Evolutionary conservation across 2,888 invertebrate genomes (phyloP), one percentile per base, ranked within the genome.

Genomic region (Epsilonema sp.): DNA sequence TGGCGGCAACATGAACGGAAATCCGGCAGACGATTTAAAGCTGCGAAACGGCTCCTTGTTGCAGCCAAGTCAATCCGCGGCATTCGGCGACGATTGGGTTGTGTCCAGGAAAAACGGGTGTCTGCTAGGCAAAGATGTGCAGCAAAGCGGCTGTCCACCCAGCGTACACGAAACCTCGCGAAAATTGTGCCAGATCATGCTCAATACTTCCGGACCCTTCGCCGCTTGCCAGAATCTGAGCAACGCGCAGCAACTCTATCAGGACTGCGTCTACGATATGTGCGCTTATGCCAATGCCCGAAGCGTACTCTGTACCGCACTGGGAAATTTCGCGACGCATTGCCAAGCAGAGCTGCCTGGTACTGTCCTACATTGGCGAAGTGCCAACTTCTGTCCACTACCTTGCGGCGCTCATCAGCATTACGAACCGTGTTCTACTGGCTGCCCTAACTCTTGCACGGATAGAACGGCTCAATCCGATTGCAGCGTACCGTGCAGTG

Each of bases 361-460:
- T 13, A 23, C 24, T 4, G 42, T 25, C 4, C 21, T 44, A n/a
- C 16, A 23, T 1, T 53, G 53, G 53, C 49, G 53, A 22, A 39
- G 5, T 16, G 37, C 37, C 20, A 46, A 49, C n/a, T 45, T 38
- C 42, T 57, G 57, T 41, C 50, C 51, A 20, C 37, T 55, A 25
- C 50, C 50, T 13, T 57, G 57, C 40, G 51, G 49, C 5, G 20
- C 45, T 26, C 52, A 57, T 43, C 49, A 53, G 13, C 50, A 53
- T 40, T 53, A 53, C 42, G 46, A 49, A 1, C 39, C 49, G 8
- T 56, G 56, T 45, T 49, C 52, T 16, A 53, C 56, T 5, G 53
- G 55, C 16, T 58, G 58, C 26, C 58, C 56, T 13, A 51, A 54
- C 22, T 55, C 58, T n/a, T 58, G 58, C 41, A 49, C 55, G 4